Evolutionary conservation across 2,113 vertebrate genomes (phyloP).

Genomic region (Chlamydotis undulata): DNA sequence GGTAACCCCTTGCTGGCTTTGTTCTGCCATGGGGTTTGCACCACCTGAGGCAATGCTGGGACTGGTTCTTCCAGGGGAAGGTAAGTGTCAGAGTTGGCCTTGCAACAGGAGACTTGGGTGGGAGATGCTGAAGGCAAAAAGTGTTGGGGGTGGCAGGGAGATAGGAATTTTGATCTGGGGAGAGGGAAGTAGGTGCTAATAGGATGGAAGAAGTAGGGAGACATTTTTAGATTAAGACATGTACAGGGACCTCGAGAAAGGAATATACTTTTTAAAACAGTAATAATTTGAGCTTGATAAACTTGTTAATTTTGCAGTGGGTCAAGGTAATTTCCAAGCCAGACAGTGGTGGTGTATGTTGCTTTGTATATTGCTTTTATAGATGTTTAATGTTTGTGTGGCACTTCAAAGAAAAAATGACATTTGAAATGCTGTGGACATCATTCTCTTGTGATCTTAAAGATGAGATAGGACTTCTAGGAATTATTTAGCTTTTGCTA

Average conservation of each 20-base stretch:
- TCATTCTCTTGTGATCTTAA: background rate
- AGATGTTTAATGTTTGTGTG: background rate
- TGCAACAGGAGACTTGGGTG: background rate
- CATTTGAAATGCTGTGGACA: background rate
- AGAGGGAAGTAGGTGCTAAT: background rate
- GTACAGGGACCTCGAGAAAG: background rate
- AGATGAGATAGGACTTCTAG: background rate
- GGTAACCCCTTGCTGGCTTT: background rate
- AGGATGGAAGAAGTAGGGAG: background rate
- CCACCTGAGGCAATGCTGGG: background rate
- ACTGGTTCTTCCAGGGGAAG: background rate
- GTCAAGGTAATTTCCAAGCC: background rate
- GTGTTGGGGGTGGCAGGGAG: background rate
- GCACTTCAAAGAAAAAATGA: background rate
- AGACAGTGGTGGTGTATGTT: background rate
- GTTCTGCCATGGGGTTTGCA: background rate
- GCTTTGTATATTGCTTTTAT: background rate
- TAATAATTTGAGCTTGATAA: background rate
- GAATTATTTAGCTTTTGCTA: background rate
- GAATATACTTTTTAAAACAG: background rate
- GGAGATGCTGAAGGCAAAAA: background rate
- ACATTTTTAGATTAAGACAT: background rate
- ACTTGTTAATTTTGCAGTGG: background rate
- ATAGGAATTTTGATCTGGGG: background rate
- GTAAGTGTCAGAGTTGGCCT: background rate